Base-by-base conservation (phyloP, 2,888 invertebrate species). In the Didymodactylos carnosus region DNA sequence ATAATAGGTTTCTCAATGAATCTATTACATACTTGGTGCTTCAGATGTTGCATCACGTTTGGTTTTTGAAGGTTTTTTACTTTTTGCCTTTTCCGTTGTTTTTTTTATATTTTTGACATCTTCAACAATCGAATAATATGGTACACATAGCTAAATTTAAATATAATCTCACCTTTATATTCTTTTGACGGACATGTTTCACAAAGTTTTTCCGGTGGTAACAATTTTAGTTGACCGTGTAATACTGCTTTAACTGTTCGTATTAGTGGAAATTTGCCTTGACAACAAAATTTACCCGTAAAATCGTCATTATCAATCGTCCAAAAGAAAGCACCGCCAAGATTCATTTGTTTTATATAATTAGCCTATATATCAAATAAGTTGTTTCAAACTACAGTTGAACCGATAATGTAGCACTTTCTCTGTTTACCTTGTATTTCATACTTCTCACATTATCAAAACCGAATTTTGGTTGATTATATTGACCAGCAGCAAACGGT, bases 261-360 rank as follows among this genome's bases (percentile, higher is more conserved):
- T 7, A 75, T 75, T 35, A 75, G 35, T 19, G 75, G 75, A 69
- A 72, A 75, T 25, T 69, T 69, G 14, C 75, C 75, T 41, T 75
- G 75, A 72, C 75, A 75, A 46, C 75, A 75, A 72, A 75, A 75
- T 75, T 72, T 69, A 25, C 75, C 75, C 13, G 40, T 72, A 70
- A 75, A 75, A 70, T 75, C 75, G 10, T 75, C 75, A 16, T 72
- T 40, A 72, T 75, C 75, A 27, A 75, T 14, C 13, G 78, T 75
- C 94, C 93, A 94, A 0, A 93, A 91, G 93, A 93, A 93, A 70
- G 92, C 93, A 0, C 94, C 94, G 13, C 89, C 93, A 78, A 88
- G 93, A 10, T 90, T 90, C 75, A 89, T 89, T 46, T 89, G 88
- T 80, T 92, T 92, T 75, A 94, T 86, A 92, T 92, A 94, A 74